Conservation (phyloP, 2,888 invertebrate species). For the Nemapogon koenigi region DNA sequence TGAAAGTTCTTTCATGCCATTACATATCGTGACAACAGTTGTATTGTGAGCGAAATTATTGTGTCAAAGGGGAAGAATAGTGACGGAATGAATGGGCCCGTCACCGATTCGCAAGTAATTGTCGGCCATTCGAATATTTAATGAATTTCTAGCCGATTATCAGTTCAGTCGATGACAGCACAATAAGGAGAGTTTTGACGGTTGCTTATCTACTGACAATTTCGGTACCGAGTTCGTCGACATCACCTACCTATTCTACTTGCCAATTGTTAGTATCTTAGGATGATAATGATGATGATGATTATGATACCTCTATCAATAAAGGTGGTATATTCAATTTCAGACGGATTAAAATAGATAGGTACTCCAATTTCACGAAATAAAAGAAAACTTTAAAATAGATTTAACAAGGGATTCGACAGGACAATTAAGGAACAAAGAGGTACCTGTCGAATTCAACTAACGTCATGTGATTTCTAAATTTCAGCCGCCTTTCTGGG, state of each 20-base stretch:
- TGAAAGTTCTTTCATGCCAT: too few species aligned
- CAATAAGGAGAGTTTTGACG: conserved; percentile 41
- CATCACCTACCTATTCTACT: conserved; percentile 8
- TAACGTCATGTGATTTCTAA: conserved; percentile 20
- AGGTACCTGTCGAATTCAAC: background rate
- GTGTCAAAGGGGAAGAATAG: conserved; percentile 13
- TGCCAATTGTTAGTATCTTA: conserved; percentile 6
- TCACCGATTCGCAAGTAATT: conserved; percentile 45
- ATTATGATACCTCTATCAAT: background rate
- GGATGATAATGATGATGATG: background rate
- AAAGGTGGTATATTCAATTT: too few species aligned
- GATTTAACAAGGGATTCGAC: too few species aligned
- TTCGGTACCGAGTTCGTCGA: conserved; percentile 11
- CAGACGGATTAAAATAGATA: too few species aligned
- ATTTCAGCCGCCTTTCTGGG: conserved; percentile 31
- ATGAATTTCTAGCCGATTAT: conserved; percentile 48
- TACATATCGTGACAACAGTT: too few species aligned
- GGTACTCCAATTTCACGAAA: too few species aligned
- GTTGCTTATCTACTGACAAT: conserved; percentile 42
- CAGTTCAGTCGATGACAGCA: conserved; percentile 55
- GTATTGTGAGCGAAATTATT: conserved; percentile 32
- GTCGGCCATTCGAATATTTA: conserved; percentile 49
- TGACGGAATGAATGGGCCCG: conserved; percentile 34
- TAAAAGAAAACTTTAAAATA: too few species aligned
- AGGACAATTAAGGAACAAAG: too few species aligned